A percentile compares a stretch with the other conserved stretches of the same genome.
These are phyloP conservation scores for Eupeodes latifasciatus DNA, from an alignment of 2,888 invertebrate genomes.

Conservation along the genomic window DNA sequence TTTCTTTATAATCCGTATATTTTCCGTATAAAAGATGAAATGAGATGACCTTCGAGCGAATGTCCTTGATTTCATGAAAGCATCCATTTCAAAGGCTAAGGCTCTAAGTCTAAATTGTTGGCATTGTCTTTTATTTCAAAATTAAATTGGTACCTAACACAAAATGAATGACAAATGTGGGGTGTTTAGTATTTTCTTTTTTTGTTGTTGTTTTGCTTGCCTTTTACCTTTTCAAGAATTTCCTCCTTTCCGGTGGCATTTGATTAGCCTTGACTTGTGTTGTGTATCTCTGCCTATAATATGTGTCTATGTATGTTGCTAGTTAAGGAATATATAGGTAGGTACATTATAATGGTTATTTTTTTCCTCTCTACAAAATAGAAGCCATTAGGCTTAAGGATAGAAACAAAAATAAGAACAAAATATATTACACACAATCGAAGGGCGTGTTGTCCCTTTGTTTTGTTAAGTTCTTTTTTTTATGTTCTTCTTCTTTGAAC, in stretches of 20 bases:
- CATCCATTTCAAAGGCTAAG: background rate
- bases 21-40: too few species aligned
- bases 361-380: constrained; percentile 35
- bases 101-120: background rate
- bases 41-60: background rate
- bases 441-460: constrained; percentile 41
- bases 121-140: constrained; percentile 28
- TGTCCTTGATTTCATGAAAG: constrained; percentile 7
- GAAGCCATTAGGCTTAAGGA: constrained; percentile 59
- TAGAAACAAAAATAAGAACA: background rate
- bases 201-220: too few species aligned
- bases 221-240: constrained; percentile 1
- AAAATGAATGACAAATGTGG: constrained; percentile 20
- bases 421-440: constrained; percentile 25
- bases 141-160: constrained; percentile 31
- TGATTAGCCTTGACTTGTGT: constrained; percentile 47
- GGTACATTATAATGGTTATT: background rate
- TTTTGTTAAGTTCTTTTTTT: constrained; percentile 32
- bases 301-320: too few species aligned
- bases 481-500: constrained; percentile 39
- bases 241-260: background rate
- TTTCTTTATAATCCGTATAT: background rate
- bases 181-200: background rate
- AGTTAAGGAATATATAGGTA: background rate
- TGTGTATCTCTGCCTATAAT: background rate